phyloP scores from a whole-genome alignment of 2,797 vertebrate species.

The Megaceryle alcyon region DNA sequence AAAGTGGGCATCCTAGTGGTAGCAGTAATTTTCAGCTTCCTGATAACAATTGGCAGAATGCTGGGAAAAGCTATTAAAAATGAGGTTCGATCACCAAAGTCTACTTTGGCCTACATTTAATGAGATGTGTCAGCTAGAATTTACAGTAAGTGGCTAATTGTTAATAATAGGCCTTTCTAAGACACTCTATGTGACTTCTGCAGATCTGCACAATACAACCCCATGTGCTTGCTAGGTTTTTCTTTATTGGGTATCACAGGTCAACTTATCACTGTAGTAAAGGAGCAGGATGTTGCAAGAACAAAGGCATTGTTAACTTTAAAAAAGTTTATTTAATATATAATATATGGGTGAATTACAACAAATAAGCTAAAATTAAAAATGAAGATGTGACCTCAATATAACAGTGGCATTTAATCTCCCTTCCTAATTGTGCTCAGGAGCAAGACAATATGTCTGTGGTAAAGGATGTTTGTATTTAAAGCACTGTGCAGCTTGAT shows the following conservation, averaged over 20 bases:
- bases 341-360: not conserved
- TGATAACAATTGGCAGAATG: constrained; percentile 71
- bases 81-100: constrained; percentile 64
- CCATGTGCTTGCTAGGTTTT: not conserved
- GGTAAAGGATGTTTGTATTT: not conserved
- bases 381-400: not conserved
- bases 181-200: constrained; percentile 39
- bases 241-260: not conserved
- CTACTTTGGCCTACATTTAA: constrained; percentile 72
- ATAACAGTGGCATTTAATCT: not conserved
- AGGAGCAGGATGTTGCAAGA: not conserved
- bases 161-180: constrained; percentile 69
- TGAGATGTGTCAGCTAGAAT: constrained; percentile 71
- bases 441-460: not conserved
- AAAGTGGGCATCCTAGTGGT: constrained; percentile 70
- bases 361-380: not conserved
- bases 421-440: not conserved
- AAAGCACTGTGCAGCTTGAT: not conserved
- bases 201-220: constrained; percentile 24
- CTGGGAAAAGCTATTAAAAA: constrained; percentile 74
- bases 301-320: not conserved
- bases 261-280: not conserved
- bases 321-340: not conserved
- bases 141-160: constrained; percentile 77
- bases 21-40: constrained; percentile 71